Evolutionary conservation across 2,113 vertebrate species (phyloP).

Genomic region (Melanerpes formicivorus): DNA sequence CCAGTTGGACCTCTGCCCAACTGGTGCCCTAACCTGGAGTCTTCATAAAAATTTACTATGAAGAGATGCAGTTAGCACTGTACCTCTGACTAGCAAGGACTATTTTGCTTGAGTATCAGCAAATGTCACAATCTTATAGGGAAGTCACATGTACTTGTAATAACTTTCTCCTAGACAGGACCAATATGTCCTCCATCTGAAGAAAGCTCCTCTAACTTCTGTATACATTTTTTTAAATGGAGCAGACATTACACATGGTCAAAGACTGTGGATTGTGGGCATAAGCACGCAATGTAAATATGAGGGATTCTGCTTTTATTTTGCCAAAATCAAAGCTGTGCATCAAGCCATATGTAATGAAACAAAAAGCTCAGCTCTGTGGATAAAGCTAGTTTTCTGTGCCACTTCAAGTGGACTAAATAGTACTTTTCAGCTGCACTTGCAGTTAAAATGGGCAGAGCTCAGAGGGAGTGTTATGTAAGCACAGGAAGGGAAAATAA

Average conservation of each 20-base stretch:
- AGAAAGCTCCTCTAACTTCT: neutral
- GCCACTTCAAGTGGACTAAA: neutral
- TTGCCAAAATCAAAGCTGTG: neutral
- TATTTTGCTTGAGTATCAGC: neutral
- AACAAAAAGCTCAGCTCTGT: neutral
- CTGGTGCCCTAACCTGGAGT: neutral
- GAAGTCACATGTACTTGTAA: neutral
- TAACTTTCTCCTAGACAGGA: neutral
- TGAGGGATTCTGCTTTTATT: neutral
- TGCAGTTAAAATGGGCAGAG: neutral
- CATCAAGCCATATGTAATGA: neutral
- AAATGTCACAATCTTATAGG: neutral
- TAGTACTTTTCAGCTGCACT: neutral
- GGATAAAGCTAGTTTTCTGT: neutral
- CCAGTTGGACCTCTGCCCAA: neutral
- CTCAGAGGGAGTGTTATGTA: neutral
- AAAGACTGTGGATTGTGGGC: neutral
- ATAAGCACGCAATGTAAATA: neutral
- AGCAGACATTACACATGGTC: neutral
- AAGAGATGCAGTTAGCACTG: neutral
- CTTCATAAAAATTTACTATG: neutral
- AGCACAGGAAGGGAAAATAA: constrained; percentile 7
- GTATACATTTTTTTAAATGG: neutral
- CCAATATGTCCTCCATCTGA: neutral
- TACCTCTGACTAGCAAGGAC: neutral